phyloP scores from a whole-genome alignment of 2,113 vertebrate genomes.

The Lipophrys pholis region DNA sequence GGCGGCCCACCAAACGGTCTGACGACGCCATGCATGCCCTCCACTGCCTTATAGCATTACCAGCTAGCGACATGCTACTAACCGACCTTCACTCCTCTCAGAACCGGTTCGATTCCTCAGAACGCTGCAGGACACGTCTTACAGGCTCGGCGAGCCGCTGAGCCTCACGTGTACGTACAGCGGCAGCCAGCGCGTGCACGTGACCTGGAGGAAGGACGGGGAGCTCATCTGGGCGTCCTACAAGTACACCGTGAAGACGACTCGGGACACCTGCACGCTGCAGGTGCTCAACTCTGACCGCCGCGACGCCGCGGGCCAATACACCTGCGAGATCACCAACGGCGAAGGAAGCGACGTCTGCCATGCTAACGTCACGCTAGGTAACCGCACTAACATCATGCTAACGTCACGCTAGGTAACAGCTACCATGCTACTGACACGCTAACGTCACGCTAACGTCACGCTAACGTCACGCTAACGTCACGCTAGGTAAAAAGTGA shows the following conservation, averaged over 20 bases:
- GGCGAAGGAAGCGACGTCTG: conserved; percentile 36
- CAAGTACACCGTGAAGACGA: conserved; percentile 52
- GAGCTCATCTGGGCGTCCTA: conserved; percentile 84
- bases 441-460: no score
- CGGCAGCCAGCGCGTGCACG: conserved; percentile 86
- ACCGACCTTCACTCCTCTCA: conserved; percentile 44
- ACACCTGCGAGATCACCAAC: conserved; percentile 53
- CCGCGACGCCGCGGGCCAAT: conserved; percentile 80
- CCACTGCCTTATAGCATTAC: neutral
- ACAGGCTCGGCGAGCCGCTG: conserved; percentile 51
- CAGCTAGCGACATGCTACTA: conserved; percentile 22
- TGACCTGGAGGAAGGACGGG: conserved; percentile 89
- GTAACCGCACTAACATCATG: conserved; percentile 21
- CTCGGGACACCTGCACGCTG: conserved; percentile 72
- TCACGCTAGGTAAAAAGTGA: no score
- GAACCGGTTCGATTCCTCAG: conserved; percentile 41
- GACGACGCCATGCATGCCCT: no score
- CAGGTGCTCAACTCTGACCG: conserved; percentile 85
- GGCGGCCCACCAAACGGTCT: neutral
- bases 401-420: conserved; percentile 52
- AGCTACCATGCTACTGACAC: no score
- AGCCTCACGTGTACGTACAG: conserved; percentile 59
- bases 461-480: no score
- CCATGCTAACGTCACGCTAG: conserved; percentile 50
- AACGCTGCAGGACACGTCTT: conserved; percentile 78